Base-by-base conservation (phyloP, 2,888 invertebrate species). In the Chrysolina haemoptera region DNA sequence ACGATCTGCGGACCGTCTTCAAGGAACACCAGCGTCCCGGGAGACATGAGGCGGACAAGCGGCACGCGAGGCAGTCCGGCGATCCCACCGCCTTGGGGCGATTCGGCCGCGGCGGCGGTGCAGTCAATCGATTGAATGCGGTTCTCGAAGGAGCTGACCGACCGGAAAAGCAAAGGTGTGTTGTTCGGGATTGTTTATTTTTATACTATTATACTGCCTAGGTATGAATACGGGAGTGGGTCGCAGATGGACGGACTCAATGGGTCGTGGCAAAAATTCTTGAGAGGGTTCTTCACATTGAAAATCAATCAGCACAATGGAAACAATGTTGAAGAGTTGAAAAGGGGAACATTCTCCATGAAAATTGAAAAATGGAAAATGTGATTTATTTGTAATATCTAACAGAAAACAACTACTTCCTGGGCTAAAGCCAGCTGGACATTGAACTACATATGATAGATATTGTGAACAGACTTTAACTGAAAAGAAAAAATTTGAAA, bases 21-120 rank as follows among this genome's bases (percentile, higher is more conserved):
- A 35, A 59, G n/a, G 59, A 18, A 14, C 5, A 41, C 48, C 62
- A n/a, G n/a, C n/a, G 22, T 55, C 43, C 67, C 75, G 40, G 55
- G 50, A 46, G 46, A 11, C 18, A 16, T 5, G 62, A 68, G 68
- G 22, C 73, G n/a, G 48, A 41, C 68, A 63, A 73, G 69, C 64
- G 65, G 71, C 73, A 71, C 68, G 62, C 50, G 18, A 75, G 72
- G 43, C 71, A 77, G 12, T 35, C 62, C 48, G 77, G 76, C 55
- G 74, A 76, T 75, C 74, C 76, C n/a, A 67, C 73, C 16, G 64
- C 65, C 55, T 62, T 55, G 66, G 14, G 16, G 66, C 66, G 71
- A 72, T 70, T 65, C 46, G 22, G 11, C n/a, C n/a, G n/a, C 11
- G 35, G 20, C 18, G 50, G 64, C 65, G 35, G 62, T 50, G 70